A percentile compares a stretch with the other conserved stretches of the same genome.
Evolutionary conservation across 2,797 vertebrate species (phyloP).

Genomic region (Etheostoma nigrum): DNA sequence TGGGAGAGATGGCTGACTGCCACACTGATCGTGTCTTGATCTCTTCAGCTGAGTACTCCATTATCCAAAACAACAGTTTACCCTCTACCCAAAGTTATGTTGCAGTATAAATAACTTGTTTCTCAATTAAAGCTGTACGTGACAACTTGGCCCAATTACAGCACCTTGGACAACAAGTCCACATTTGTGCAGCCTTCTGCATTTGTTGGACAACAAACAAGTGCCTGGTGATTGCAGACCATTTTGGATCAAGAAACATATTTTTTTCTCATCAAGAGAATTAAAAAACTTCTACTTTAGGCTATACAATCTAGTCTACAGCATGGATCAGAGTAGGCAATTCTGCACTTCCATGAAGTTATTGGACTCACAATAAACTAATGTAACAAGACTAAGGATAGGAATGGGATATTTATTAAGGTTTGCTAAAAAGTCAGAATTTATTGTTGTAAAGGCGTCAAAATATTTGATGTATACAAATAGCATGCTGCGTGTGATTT

Average conservation of each 20-base stretch:
- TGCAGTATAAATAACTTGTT: conserved; percentile 29
- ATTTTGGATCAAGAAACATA: background rate
- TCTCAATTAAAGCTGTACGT: conserved; percentile 17
- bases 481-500: background rate
- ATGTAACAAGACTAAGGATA: background rate
- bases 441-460: too few relatives aligned
- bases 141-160: conserved; percentile 16
- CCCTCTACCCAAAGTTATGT: conserved; percentile 34
- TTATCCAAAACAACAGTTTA: conserved; percentile 58
- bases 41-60: conserved; percentile 34
- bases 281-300: background rate
- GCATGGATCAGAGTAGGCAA: background rate
- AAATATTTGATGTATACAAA: background rate
- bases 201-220: conserved; percentile 3
- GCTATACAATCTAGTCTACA: background rate
- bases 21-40: conserved; percentile 58
- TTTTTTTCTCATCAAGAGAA: background rate
- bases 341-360: background rate
- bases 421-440: background rate
- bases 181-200: background rate
- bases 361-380: background rate
- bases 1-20: conserved; percentile 58
- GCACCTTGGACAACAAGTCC: conserved; percentile 4
- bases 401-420: background rate
- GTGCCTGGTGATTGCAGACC: background rate